Evolutionary conservation across 2,888 invertebrate species (phyloP).

Genomic region (Sarcophaga carnaria): DNA sequence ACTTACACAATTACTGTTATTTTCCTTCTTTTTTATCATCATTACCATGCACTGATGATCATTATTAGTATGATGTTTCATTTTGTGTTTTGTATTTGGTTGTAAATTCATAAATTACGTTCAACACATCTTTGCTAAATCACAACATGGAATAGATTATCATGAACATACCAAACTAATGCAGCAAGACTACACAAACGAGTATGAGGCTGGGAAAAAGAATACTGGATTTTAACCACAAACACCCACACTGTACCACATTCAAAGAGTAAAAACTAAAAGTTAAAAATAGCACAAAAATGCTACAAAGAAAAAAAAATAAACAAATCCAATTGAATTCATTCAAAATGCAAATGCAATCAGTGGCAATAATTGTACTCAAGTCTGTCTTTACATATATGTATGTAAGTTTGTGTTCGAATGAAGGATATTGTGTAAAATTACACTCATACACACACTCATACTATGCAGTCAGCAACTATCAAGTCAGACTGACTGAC

Average conservation of each 20-base stretch:
- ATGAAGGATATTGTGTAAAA: neutral
- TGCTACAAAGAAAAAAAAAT: conserved; percentile 37
- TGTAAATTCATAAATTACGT: conserved; percentile 65
- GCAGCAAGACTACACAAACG: neutral
- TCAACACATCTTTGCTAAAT: conserved; percentile 54
- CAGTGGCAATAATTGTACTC: conserved; percentile 67
- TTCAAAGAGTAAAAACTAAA: conserved; percentile 10
- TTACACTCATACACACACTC: conserved; percentile 5
- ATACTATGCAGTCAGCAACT: neutral
- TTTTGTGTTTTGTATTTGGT: conserved; percentile 36
- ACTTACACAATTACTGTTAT: conserved; percentile 63
- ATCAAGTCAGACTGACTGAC: neutral
- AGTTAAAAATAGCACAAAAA: neutral
- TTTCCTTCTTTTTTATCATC: conserved; percentile 23
- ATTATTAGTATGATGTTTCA: neutral
- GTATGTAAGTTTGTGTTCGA: neutral
- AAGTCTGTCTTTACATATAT: conserved; percentile 21
- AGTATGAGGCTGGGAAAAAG: neutral
- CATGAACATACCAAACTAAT: neutral
- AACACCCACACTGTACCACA: conserved; percentile 22
- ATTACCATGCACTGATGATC: neutral
- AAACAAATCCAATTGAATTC: conserved; percentile 69
- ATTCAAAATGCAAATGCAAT: conserved; percentile 72
- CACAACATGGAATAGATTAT: conserved; percentile 23
- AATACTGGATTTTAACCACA: conserved; percentile 33